Evolutionary conservation across 1,140 invertebrate genomes (phyloP), one percentile per base, ranked within the genome.

Genomic region (Bombus ignitus): DNA sequence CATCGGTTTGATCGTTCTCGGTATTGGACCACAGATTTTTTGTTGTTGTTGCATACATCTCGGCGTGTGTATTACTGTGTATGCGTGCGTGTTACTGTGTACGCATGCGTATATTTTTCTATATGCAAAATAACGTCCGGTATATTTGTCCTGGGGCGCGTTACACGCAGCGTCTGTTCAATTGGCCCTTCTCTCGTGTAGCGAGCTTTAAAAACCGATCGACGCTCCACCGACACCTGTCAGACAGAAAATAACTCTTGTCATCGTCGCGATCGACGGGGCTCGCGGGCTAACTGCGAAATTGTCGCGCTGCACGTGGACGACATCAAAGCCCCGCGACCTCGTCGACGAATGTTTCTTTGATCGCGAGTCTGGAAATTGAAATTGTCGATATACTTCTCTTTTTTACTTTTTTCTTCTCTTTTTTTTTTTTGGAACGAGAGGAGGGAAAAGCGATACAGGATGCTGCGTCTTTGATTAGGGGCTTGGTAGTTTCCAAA

Each of bases 201-300:
- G 68, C 87, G 74, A 86, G 78, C 66, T 79, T 77, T 81, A 81
- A 79, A 76, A 80, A 83, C 68, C 88, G 77, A 87, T 82, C 84
- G 88, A 84, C 75, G 75, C 77, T 86, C 81, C 71, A 80, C 84
- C 89, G 88, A 90, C 89, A 88, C 87, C 89, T 91, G 89, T 91
- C 89, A 89, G 88, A 89, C 70, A 71, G 88, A 79, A 89, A 88
- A 89, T 88, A 89, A 89, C 88, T 89, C 87, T 89, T 88, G 88
- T 89, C 88, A 89, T 89, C 87, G 86, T 44, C 73, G 83, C 83
- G 87, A 82, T 88, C 88, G 87, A 88, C 88, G 44, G 76, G 71
- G 70, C 57, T 74, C 68, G 81, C 83, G 87, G 32, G 53, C 25
- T 59, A 74, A 82, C 87, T 73, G 87, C 35, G 37, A 78, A 83